These are phyloP conservation scores for Ditylenchus weischeri DNA, from an alignment of 2,888 invertebrate genomes.

Conservation along the genomic window DNA sequence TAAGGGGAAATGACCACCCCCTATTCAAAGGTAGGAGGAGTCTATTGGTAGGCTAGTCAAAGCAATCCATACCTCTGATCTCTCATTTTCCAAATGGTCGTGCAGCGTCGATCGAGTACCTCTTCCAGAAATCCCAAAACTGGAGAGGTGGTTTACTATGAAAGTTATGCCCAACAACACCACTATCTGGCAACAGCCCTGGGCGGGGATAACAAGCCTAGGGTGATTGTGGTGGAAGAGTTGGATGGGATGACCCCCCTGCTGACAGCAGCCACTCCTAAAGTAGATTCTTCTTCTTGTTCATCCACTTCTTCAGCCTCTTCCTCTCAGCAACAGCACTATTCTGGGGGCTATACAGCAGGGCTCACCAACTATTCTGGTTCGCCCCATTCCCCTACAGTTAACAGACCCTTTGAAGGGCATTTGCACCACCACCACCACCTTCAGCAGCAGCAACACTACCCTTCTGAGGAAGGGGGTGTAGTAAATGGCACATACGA, in stretches of 20 bases:
- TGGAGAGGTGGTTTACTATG: constrained; percentile 5
- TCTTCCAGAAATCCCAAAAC: neutral
- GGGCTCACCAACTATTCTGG: no score
- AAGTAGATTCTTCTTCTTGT: neutral
- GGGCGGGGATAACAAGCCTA: neutral
- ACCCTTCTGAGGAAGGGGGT: no score
- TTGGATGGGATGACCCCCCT: neutral
- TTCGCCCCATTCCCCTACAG: no score
- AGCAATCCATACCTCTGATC: no score
- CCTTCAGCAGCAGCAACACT: no score
- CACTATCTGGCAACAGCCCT: neutral
- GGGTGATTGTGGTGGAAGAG: constrained; percentile 9
- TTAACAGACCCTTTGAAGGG: no score
- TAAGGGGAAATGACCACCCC: neutral
- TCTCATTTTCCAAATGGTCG: neutral
- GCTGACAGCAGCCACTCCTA: neutral
- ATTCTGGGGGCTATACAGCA: neutral
- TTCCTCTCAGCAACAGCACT: neutral
- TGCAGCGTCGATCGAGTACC: constrained; percentile 1
- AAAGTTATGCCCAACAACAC: neutral
- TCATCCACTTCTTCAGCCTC: neutral
- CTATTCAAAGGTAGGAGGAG: no score
- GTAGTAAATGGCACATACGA: no score
- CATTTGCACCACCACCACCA: no score
- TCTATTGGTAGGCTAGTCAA: no score